Percentiles rank a stretch among this genome's conserved stretches.
Conservation (phyloP, 2,797 vertebrate species). For the Gastrophryne carolinensis region DNA sequence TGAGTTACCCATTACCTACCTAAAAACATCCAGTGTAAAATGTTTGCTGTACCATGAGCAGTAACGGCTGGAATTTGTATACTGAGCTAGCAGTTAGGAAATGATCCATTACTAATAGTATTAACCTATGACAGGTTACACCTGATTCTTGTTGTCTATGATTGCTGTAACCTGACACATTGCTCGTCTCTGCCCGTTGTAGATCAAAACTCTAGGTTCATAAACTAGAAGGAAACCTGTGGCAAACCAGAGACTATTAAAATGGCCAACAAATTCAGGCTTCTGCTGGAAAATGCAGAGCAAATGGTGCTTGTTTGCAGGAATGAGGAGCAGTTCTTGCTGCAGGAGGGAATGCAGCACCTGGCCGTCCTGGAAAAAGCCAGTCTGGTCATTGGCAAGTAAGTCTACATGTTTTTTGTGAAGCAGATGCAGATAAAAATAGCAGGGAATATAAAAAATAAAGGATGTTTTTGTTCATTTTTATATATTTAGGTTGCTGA, state of each 20-base stretch:
- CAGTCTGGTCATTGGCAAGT: slow-evolving; percentile 88
- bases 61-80: neutral
- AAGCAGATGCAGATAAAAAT: neutral
- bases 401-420: slow-evolving; percentile 57
- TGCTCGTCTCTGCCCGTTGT: neutral
- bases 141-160: neutral
- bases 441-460: neutral
- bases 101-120: neutral
- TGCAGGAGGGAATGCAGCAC: slow-evolving; percentile 63
- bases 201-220: neutral
- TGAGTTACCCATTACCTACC: neutral
- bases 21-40: neutral
- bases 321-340: slow-evolving; percentile 74
- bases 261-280: slow-evolving; percentile 63
- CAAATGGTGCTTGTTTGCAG: slow-evolving; percentile 83
- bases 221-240: neutral
- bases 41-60: neutral
- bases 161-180: neutral
- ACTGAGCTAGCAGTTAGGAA: neutral
- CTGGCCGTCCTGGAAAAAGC: slow-evolving; percentile 75
- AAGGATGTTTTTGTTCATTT: neutral
- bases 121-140: slow-evolving; percentile 16
- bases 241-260: neutral
- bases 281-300: slow-evolving; percentile 83
- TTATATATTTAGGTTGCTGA: too few species aligned